Evolutionary conservation across 2,888 invertebrate species (phyloP).

Genomic region (Cheilosia vernalis): DNA sequence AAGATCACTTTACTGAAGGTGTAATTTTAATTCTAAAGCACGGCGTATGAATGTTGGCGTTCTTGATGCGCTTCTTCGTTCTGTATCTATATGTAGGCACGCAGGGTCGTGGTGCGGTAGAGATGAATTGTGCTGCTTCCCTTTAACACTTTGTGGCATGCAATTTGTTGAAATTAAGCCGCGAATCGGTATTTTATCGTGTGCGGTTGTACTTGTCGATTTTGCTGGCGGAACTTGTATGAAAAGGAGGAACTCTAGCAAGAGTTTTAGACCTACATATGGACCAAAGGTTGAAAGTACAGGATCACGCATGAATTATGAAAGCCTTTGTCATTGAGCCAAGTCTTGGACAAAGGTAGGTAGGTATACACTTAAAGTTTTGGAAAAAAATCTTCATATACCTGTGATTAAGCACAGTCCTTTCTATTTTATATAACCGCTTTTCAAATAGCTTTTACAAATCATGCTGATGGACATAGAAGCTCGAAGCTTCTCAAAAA

Average conservation of each 20-base stretch:
- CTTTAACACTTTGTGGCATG: conserved; percentile 83
- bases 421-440: no score
- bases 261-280: not conserved
- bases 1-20: conserved; percentile 56
- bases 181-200: conserved; percentile 69
- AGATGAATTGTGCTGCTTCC: conserved; percentile 77
- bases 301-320: no score
- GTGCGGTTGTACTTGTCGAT: conserved; percentile 51
- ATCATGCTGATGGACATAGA: no score
- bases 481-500: no score
- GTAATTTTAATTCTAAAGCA: conserved; percentile 68
- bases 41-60: conserved; percentile 27
- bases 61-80: conserved; percentile 17
- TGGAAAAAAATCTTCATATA: no score
- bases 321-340: no score
- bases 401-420: no score
- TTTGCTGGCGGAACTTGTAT: not conserved
- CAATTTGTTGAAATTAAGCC: conserved; percentile 83
- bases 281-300: no score
- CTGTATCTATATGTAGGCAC: not conserved
- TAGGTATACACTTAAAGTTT: no score
- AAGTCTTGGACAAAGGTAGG: no score
- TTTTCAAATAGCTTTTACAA: no score
- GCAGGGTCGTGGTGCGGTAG: conserved; percentile 12
- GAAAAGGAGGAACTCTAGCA: not conserved